Evolutionary conservation across 2,888 invertebrate species (phyloP).

Genomic region (Caenorhabditis sp.): DNA sequence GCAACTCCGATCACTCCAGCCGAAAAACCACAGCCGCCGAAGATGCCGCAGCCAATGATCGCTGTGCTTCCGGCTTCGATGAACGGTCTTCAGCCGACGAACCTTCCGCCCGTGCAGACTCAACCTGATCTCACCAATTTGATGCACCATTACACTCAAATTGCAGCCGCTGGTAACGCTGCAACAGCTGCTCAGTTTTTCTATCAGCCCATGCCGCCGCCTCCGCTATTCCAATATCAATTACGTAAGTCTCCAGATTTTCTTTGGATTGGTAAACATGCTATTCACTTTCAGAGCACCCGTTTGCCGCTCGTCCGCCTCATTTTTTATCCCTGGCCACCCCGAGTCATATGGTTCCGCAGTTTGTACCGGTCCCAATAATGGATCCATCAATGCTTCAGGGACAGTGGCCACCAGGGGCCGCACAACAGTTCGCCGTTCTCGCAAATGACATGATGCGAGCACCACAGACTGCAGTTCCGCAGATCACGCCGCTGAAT

Average conservation of each 20-base stretch:
- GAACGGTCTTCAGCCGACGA: constrained; percentile 16
- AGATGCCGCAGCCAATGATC: constrained; percentile 34
- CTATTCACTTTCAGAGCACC: constrained; percentile 29
- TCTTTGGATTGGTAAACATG: background rate
- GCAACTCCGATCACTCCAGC: constrained; percentile 52
- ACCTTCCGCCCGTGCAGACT: constrained; percentile 11
- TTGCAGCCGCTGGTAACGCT: constrained; percentile 49
- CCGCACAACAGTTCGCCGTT: constrained; percentile 51
- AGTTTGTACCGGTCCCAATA: constrained; percentile 74
- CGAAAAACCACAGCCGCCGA: constrained; percentile 19
- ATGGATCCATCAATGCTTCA: constrained; percentile 69
- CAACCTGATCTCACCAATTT: constrained; percentile 55
- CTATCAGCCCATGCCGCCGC: constrained; percentile 72
- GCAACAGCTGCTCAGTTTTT: constrained; percentile 72
- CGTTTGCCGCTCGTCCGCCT: constrained; percentile 48
- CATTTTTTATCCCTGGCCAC: constrained; percentile 62
- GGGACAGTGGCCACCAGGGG: constrained; percentile 53
- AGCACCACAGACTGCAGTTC: constrained; percentile 26
- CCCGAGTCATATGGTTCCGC: constrained; percentile 61
- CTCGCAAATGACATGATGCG: constrained; percentile 49
- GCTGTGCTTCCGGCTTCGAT: constrained; percentile 28
- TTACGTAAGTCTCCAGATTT: constrained; percentile 22
- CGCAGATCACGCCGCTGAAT: constrained; percentile 29
- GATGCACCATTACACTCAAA: constrained; percentile 58
- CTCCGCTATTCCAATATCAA: constrained; percentile 71